A percentile compares a stretch with the other conserved stretches of the same genome.
These are phyloP conservation scores for Ochotona curzoniae DNA, from an alignment of 2,113 vertebrate genomes.

Conservation along the genomic window DNA sequence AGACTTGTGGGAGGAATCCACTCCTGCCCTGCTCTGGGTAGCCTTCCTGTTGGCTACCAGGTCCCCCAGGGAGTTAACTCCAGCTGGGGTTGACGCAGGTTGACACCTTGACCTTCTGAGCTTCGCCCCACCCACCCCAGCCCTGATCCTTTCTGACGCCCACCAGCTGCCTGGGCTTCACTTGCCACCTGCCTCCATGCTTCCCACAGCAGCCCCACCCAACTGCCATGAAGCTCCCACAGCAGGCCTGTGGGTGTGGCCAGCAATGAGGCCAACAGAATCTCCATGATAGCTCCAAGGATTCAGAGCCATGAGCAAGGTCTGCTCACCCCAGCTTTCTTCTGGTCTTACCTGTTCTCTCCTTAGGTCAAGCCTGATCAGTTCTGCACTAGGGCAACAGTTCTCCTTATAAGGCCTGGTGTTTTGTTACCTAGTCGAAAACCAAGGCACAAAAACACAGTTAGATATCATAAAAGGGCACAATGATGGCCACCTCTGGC, in stretches of 20 bases:
- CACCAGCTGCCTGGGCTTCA: conserved; percentile 55
- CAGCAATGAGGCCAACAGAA: not conserved
- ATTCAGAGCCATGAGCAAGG: not conserved
- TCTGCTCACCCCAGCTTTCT: not conserved
- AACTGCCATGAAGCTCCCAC: not conserved
- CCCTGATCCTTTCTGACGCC: not conserved
- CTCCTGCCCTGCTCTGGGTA: not conserved
- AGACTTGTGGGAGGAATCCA: not conserved
- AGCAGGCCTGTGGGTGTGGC: not conserved
- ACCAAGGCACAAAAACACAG: not conserved
- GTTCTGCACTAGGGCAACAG: not conserved
- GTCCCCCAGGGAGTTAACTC: not conserved
- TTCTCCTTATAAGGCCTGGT: not conserved
- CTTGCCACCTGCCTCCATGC: conserved; percentile 52
- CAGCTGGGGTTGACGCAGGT: not conserved
- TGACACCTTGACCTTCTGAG: not conserved
- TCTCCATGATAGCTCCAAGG: not conserved
- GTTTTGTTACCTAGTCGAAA: not conserved
- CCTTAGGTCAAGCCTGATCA: not conserved
- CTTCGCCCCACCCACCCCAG: not conserved
- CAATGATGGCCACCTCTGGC: not conserved
- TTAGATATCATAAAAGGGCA: not conserved
- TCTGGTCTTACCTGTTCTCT: not conserved
- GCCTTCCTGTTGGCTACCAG: not conserved
- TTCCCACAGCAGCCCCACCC: not conserved